phyloP scores from a whole-genome alignment of 1,140 invertebrate species.

The Dendroctonus valens region DNA sequence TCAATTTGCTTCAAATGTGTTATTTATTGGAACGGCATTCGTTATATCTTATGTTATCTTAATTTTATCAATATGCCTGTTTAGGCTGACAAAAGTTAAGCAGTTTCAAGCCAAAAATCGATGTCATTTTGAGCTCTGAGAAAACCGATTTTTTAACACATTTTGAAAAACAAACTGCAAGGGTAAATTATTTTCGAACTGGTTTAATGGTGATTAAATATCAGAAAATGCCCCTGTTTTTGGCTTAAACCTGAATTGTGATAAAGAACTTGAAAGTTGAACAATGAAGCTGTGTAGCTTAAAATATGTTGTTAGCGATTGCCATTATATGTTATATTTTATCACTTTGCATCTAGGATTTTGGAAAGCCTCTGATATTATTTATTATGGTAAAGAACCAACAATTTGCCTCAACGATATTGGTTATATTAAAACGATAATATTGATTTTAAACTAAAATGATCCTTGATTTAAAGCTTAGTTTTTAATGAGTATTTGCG shows the following conservation, averaged over 20 bases:
- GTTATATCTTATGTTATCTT: constrained; percentile 22
- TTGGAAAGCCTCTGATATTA: constrained; percentile 38
- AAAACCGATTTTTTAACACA: not conserved
- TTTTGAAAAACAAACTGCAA: not conserved
- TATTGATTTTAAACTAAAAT: no score
- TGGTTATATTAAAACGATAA: not conserved
- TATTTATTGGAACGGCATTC: constrained; percentile 30
- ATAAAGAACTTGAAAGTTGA: constrained; percentile 27
- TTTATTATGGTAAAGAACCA: constrained; percentile 2
- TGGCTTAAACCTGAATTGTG: constrained; percentile 15
- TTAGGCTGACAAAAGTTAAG: not conserved
- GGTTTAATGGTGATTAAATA: constrained; percentile 16
- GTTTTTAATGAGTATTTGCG: not conserved
- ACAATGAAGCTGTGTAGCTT: constrained; percentile 35
- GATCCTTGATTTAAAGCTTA: no score
- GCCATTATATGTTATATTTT: constrained; percentile 42
- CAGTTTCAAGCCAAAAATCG: constrained; percentile 4
- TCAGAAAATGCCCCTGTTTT: not conserved
- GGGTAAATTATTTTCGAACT: constrained; percentile 6
- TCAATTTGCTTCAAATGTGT: constrained; percentile 21
- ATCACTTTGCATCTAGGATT: constrained; percentile 43
- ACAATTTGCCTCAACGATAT: not conserved
- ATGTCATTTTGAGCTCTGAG: not conserved
- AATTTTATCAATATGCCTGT: not conserved
- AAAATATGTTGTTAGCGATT: constrained; percentile 38